A percentile compares a stretch with the other conserved stretches of the same genome.
Evolutionary conservation across 2,888 invertebrate genomes (phyloP).

Genomic region (Drosophila phalerata): DNA sequence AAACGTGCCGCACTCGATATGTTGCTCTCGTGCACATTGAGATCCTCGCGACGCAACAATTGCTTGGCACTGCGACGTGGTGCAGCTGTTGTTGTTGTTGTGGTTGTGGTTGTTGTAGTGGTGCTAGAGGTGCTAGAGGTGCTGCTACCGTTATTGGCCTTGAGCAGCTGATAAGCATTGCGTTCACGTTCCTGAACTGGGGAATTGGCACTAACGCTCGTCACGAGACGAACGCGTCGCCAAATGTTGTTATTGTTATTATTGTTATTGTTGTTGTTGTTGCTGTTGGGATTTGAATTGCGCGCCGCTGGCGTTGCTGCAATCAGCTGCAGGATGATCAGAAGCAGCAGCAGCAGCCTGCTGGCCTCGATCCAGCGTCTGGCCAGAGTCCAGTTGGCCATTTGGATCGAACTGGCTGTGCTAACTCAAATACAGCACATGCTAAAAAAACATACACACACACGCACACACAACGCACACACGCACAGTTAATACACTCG

Average conservation of each 20-base stretch:
- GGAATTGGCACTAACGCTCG: slow-evolving; percentile 60
- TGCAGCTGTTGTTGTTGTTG: slow-evolving; percentile 32
- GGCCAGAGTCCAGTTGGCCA: slow-evolving; percentile 62
- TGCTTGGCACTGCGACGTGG: slow-evolving; percentile 68
- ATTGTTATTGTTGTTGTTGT: slow-evolving; percentile 30
- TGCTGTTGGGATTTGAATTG: slow-evolving; percentile 44
- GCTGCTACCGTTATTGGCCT: slow-evolving; percentile 49
- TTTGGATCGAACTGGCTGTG: slow-evolving; percentile 57
- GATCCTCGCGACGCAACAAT: slow-evolving; percentile 77
- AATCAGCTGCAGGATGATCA: slow-evolving; percentile 69
- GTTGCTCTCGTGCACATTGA: slow-evolving; percentile 74
- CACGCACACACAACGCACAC: slow-evolving; percentile 16
- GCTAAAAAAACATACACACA: slow-evolving; percentile 34
- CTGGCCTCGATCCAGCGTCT: slow-evolving; percentile 59
- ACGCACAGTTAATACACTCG: slow-evolving; percentile 30
- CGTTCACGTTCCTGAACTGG: slow-evolving; percentile 64
- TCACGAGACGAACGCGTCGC: slow-evolving; percentile 72
- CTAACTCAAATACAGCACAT: slow-evolving; percentile 71
- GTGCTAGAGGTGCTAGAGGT: slow-evolving; percentile 25
- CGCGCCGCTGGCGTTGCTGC: slow-evolving; percentile 66
- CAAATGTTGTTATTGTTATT: slow-evolving; percentile 59
- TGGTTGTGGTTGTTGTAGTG: slow-evolving; percentile 31
- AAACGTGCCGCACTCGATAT: slow-evolving; percentile 86
- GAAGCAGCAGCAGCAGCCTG: slow-evolving; percentile 62
- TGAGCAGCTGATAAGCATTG: slow-evolving; percentile 71